These are phyloP conservation scores for Babylonia areolata DNA, from an alignment of 1,140 invertebrate species.

Conservation along the genomic window DNA sequence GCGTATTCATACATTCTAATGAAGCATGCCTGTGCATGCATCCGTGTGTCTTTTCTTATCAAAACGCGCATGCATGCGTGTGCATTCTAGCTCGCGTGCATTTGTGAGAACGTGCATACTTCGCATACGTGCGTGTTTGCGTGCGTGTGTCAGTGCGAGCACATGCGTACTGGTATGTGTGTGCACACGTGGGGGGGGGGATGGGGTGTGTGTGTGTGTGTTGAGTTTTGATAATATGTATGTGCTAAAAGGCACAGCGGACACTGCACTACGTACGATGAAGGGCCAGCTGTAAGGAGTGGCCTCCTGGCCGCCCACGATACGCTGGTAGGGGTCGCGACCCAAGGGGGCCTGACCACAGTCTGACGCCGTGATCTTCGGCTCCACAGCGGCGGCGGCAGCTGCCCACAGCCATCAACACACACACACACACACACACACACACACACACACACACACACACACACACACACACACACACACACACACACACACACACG, in stretches of 20 bases:
- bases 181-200: background rate
- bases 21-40: background rate
- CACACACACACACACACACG: too few relatives aligned
- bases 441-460: too few relatives aligned
- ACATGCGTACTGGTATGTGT: background rate
- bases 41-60: background rate
- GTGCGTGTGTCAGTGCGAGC: background rate
- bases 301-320: background rate
- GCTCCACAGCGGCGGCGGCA: background rate
- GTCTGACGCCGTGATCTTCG: background rate
- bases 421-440: too few relatives aligned
- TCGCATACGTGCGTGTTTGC: background rate
- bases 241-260: too few relatives aligned
- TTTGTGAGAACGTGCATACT: background rate
- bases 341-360: slow-evolving; percentile 9
- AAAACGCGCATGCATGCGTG: background rate
- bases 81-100: background rate
- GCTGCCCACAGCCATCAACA: background rate
- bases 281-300: slow-evolving; percentile 31
- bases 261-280: background rate
- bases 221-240: too few relatives aligned
- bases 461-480: too few relatives aligned
- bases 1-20: background rate
- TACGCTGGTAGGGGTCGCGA: background rate
- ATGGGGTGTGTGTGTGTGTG: background rate